Percentiles rank a stretch among this genome's conserved stretches.
Conservation (phyloP, 1,140 invertebrate species). For the Ericerus pela region DNA sequence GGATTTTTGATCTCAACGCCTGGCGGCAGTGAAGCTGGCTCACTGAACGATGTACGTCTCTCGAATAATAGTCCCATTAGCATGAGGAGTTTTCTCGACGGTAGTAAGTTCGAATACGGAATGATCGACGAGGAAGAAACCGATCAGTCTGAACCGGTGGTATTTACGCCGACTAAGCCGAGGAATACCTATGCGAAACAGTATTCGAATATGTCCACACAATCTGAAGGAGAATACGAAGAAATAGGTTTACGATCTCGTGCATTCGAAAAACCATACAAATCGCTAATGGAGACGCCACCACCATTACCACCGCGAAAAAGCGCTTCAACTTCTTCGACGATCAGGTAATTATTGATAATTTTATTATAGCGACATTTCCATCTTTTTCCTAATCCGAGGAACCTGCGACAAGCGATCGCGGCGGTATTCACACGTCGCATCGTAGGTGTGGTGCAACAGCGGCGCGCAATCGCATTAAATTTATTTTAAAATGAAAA, state of each 20-base stretch:
- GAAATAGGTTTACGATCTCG: not conserved
- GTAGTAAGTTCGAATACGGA: not conserved
- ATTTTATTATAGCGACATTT: no score
- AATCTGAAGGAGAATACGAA: not conserved
- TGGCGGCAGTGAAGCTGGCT: conserved; percentile 30
- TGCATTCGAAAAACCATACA: not conserved
- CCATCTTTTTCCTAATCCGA: no score
- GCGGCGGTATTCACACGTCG: no score
- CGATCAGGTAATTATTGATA: no score
- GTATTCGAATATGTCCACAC: not conserved
- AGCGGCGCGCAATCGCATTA: no score
- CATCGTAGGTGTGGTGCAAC: no score
- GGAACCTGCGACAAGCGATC: no score
- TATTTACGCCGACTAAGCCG: not conserved
- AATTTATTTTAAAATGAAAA: no score
- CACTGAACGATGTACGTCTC: conserved; percentile 21
- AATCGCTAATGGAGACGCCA: not conserved
- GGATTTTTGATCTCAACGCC: conserved; percentile 31
- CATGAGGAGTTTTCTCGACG: no score
- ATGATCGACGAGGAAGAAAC: conserved; percentile 8
- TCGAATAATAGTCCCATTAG: conserved; percentile 26
- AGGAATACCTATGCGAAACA: not conserved
- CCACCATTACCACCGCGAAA: conserved; percentile 15
- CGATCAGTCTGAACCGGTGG: not conserved
- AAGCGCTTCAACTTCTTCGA: not conserved